Base-by-base conservation (phyloP, 2,113 vertebrate genomes). In the Tympanuchus pallidicinctus region DNA sequence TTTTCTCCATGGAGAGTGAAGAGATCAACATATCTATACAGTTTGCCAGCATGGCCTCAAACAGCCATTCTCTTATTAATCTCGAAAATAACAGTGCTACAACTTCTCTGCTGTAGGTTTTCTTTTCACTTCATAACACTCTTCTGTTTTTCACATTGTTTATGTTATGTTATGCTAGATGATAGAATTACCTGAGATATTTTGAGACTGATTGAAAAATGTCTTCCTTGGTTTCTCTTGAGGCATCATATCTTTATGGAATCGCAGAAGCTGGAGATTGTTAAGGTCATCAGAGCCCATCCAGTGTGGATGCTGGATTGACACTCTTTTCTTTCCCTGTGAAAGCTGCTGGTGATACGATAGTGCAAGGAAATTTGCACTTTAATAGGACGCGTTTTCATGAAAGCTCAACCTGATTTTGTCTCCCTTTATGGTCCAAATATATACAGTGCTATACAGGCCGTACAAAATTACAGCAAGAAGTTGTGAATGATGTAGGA, bases 281-380 rank as follows among this genome's bases (percentile, higher is more conserved):
- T 69, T 73, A 85, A 89, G 69, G 34, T 79, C 54, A 38, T 6
- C 57, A 50, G 69, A 93, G 24, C 24, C 50, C 89, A 34, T 45
- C 27, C 18, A 0, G 0, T 89, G 36, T 52, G 0, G 1, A 45
- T 14, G 13, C 40, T 8, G 6, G 22, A 82, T 86, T 71, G 54
- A 45, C 43, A 77, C n/a, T 70, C 78, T 63, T 95, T 95, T 94
- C 56, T 91, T 94, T 77, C 67, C 32, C 76, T 81, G 40, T 67
- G 61, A 81, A 80, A 88, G 87, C 85, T 95, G 79, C 42, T 89
- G 66, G 71, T 88, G 64, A 88, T 89, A 83, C 3, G 57, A 22
- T 92, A 74, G 75, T 95, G 88, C 86, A 94, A 96, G 83, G 90
- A 96, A 95, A 95, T 94, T 93, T 96, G 30, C 72, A 89, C 89